These are phyloP conservation scores for Gorsachius goisagi DNA, from an alignment of 2,113 vertebrate genomes.

Conservation along the genomic window DNA sequence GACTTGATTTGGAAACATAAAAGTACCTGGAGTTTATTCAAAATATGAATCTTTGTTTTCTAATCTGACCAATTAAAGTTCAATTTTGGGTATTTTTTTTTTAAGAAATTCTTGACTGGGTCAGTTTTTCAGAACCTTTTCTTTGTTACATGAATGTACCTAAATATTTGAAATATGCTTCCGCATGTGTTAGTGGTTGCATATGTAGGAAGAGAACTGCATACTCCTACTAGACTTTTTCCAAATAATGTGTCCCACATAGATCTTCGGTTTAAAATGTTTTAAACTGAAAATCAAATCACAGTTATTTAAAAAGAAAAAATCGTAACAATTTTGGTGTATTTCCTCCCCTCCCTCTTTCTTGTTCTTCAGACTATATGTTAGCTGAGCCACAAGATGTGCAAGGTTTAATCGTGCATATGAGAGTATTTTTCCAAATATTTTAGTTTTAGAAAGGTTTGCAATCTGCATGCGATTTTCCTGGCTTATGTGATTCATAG, in stretches of 20 bases:
- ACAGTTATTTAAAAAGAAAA: not conserved
- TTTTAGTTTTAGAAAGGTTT: not conserved
- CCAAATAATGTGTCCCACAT: not conserved
- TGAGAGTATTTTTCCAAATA: not conserved
- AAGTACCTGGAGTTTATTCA: not conserved
- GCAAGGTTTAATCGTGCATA: accelerated
- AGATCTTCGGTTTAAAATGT: not conserved
- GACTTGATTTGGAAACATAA: not conserved
- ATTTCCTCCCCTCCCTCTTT: not conserved
- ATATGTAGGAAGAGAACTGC: not conserved
- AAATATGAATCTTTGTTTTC: not conserved
- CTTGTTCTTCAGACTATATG: not conserved
- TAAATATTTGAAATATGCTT: not conserved
- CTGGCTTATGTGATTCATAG: not conserved
- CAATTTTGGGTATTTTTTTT: not conserved
- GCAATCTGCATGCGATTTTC: not conserved
- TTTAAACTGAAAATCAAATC: not conserved
- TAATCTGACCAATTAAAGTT: not conserved
- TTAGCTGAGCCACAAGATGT: not conserved
- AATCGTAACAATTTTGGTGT: accelerated
- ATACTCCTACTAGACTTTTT: not conserved
- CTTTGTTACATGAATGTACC: not conserved
- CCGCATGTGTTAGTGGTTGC: not conserved
- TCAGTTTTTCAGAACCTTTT: not conserved
- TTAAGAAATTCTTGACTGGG: not conserved